Evolutionary conservation across 1,140 invertebrate species (phyloP), one percentile per base, ranked within the genome.

Genomic region (Zaprionus lachaisei): DNA sequence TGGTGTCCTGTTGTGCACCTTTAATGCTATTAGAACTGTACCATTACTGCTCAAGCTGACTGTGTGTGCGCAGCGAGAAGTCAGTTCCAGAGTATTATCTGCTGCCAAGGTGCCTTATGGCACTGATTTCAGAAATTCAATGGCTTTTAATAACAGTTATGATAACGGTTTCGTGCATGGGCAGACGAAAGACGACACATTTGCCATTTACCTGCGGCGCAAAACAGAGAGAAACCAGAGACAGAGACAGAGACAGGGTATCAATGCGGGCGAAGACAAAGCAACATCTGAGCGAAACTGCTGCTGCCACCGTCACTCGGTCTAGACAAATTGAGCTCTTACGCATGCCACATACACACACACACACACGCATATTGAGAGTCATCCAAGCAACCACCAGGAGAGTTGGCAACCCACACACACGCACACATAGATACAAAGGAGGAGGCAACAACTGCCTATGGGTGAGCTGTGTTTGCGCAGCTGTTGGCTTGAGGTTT

Each of bases 301-400:
- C 51, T 83, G 55, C 54, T 58, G 63, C n/a, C 55, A 49, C 28
- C 67, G 57, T 72, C 62, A 71, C 62, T 54, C 44, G 54, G 83
- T 86, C 84, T 89, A 89, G 79, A 84, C 84, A 89, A 89, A 83
- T 89, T 79, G 74, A 72, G 74, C 68, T 58, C 72, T 83, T 74
- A 77, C 64, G 66, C 58, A 68, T 85, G 57, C 51, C 70, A 67
- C 64, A 49, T 60, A 17, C 57, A 49, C 49, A 61, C 14, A 55
- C 41, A 51, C 6, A 44, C 15, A 15, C 28, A 47, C 47, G 17
- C 38, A 17, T 57, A 66, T 54, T 60, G 31, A 28, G 26, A 58
- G 28, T 28, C 62, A 58, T 14, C 54, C 28, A 22, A 28, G 34
- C 34, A 38, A 66, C 51, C 34, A 24, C 9, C 24, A 62, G 41